phyloP scores from a whole-genome alignment of 2,888 invertebrate genomes.

The Drosophila emarginata region DNA sequence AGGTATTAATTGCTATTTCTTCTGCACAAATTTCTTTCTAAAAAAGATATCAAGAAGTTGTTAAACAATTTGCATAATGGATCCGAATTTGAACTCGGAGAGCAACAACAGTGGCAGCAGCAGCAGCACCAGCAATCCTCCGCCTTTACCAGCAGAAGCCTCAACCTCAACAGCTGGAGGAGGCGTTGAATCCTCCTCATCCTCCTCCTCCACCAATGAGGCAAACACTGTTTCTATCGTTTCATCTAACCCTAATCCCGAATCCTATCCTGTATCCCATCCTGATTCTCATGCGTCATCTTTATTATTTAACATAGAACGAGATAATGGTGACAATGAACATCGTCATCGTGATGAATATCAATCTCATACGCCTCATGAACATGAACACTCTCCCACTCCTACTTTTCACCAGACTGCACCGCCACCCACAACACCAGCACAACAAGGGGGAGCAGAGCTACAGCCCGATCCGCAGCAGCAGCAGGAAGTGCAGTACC shows the following conservation, averaged over 20 bases:
- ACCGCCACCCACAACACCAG: slow-evolving; percentile 46
- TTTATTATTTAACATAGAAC: slow-evolving; percentile 36
- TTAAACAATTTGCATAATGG: slow-evolving; percentile 41
- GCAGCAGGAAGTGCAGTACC: neutral
- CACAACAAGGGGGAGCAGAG: slow-evolving; percentile 25
- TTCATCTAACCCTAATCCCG: slow-evolving; percentile 13
- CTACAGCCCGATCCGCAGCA: slow-evolving; percentile 15
- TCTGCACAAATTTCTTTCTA: slow-evolving; percentile 19
- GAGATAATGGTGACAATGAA: slow-evolving; percentile 26
- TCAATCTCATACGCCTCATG: slow-evolving; percentile 46
- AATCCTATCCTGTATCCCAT: slow-evolving; percentile 23
- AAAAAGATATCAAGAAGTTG: slow-evolving; percentile 28
- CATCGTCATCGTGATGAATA: slow-evolving; percentile 25
- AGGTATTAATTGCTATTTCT: slow-evolving; percentile 1
- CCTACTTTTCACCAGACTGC: slow-evolving; percentile 71
- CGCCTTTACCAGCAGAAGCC: slow-evolving; percentile 25
- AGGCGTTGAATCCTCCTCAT: slow-evolving; percentile 38
- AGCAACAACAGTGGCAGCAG: slow-evolving; percentile 68
- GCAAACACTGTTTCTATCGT: neutral
- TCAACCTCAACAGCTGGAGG: slow-evolving; percentile 38
- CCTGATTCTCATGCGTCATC: slow-evolving; percentile 22
- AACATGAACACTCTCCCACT: slow-evolving; percentile 71
- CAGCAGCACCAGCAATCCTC: slow-evolving; percentile 45
- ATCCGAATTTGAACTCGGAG: slow-evolving; percentile 67
- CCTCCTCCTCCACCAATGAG: slow-evolving; percentile 20